Evolutionary conservation across 2,888 invertebrate species (phyloP).

Genomic region (Malacosoma neustria): DNA sequence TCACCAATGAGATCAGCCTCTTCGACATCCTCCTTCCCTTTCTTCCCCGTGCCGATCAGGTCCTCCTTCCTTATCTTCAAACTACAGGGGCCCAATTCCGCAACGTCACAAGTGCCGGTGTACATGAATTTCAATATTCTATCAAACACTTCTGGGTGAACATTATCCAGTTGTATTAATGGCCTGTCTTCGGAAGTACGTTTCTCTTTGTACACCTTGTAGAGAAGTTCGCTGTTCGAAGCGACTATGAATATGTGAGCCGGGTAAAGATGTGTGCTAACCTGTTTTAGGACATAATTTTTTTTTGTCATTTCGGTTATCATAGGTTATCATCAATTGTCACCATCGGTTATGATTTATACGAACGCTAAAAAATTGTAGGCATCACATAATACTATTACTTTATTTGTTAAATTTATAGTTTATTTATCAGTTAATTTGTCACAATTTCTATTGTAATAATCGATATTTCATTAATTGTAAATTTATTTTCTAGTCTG

Average conservation of each 20-base stretch:
- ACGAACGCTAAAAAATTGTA: no score
- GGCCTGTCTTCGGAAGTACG: slow-evolving; percentile 38
- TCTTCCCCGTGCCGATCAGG: slow-evolving; percentile 31
- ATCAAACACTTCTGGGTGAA: slow-evolving; percentile 80
- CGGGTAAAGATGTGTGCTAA: slow-evolving; percentile 76
- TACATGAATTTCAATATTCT: slow-evolving; percentile 81
- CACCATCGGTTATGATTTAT: no score
- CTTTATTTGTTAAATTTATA: no score
- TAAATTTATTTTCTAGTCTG: no score
- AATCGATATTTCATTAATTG: no score
- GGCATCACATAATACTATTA: no score
- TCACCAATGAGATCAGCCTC: slow-evolving; percentile 45
- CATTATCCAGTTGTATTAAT: slow-evolving; percentile 62
- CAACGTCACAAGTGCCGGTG: slow-evolving; percentile 78
- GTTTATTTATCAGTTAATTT: no score
- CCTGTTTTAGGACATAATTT: slow-evolving; percentile 36
- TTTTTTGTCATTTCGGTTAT: no score
- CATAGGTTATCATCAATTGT: no score
- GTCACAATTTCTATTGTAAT: no score
- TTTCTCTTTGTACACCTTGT: slow-evolving; percentile 64
- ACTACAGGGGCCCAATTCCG: slow-evolving; percentile 63
- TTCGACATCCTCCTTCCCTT: slow-evolving; percentile 36
- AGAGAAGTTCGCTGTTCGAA: slow-evolving; percentile 77
- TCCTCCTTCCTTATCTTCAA: slow-evolving; percentile 62
- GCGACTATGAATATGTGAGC: slow-evolving; percentile 85